Evolutionary conservation across 2,888 invertebrate genomes (phyloP).

Genomic region (Baccha elongata): DNA sequence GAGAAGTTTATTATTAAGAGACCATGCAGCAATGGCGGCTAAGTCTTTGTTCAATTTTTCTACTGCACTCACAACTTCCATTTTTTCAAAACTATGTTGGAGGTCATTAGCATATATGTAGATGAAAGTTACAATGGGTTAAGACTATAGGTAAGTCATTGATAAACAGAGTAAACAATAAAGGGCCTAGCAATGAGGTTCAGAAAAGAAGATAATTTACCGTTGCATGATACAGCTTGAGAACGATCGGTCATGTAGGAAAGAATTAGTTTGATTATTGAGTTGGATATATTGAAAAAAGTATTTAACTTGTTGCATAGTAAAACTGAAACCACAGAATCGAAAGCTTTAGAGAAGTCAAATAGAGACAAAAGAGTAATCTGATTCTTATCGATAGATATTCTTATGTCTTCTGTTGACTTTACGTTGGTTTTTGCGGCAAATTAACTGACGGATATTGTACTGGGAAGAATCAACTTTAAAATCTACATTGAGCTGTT

Average conservation of each 20-base stretch:
- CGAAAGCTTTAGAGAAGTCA: neutral
- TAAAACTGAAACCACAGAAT: neutral
- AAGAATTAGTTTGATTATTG: neutral
- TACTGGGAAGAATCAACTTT: too few relatives aligned
- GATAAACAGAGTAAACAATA: constrained; percentile 2
- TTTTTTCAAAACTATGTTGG: neutral
- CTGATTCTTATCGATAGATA: neutral
- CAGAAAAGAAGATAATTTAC: constrained; percentile 5
- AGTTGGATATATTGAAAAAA: neutral
- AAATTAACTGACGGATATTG: too few relatives aligned
- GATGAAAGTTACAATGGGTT: neutral
- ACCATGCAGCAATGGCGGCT: neutral
- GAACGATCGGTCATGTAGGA: too few relatives aligned
- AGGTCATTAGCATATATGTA: constrained; percentile 15
- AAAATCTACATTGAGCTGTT: too few relatives aligned
- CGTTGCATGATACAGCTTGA: neutral
- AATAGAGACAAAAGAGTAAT: neutral
- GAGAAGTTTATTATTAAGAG: neutral
- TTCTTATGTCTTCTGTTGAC: neutral
- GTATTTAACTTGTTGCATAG: neutral
- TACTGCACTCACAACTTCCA: neutral
- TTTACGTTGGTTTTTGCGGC: too few relatives aligned
- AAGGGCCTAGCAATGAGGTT: constrained; percentile 2
- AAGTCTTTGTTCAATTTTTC: too few relatives aligned
- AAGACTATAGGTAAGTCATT: neutral